These are phyloP conservation scores for Notothenia rossii DNA, from an alignment of 2,113 vertebrate genomes.

Conservation along the genomic window DNA sequence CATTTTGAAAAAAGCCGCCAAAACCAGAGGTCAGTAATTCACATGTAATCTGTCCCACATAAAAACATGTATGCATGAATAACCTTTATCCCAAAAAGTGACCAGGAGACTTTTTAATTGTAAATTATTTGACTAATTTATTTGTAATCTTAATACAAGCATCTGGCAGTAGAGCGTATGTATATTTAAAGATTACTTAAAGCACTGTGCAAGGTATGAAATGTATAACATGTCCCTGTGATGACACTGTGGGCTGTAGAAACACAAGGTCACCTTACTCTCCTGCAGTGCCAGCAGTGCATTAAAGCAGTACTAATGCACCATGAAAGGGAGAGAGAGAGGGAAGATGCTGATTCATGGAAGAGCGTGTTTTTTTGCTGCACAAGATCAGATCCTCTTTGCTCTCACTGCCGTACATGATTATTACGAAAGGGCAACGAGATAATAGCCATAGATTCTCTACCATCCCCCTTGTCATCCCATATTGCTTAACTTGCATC, in stretches of 20 bases:
- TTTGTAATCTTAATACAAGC: neutral
- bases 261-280: constrained; percentile 18
- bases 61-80: neutral
- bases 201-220: neutral
- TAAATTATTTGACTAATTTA: neutral
- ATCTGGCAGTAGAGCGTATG: neutral
- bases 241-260: constrained; percentile 10
- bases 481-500: too few relatives aligned
- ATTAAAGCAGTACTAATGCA: constrained; percentile 48
- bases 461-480: neutral
- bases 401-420: constrained; percentile 30
- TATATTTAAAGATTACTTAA: neutral
- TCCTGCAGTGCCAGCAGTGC: constrained; percentile 20
- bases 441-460: neutral
- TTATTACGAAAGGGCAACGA: constrained; percentile 22
- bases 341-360: constrained; percentile 41
- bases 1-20: constrained; percentile 92
- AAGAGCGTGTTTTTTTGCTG: constrained; percentile 36
- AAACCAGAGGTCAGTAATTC: constrained; percentile 90
- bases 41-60: neutral
- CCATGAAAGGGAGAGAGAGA: constrained; percentile 31
- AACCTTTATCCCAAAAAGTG: neutral
- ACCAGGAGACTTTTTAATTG: neutral
- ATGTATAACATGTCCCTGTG: neutral
- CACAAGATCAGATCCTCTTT: constrained; percentile 46